Base-by-base conservation (phyloP, 2,113 vertebrate species). In the Ceyx cyanopectus region DNA sequence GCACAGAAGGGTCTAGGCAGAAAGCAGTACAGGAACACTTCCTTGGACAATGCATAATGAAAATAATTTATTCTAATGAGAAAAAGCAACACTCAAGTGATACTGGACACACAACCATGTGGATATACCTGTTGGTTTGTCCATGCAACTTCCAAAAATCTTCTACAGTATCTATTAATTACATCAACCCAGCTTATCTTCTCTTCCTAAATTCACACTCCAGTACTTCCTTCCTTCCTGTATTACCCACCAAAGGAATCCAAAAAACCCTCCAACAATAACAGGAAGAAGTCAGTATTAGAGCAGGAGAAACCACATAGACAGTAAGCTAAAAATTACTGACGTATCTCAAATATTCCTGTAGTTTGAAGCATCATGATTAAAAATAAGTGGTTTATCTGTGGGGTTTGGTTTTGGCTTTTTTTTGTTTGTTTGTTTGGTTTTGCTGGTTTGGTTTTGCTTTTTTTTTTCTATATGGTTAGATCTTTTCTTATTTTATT, bases 401-500 rank as follows among this genome's bases (percentile, higher is more conserved):
- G 16, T 15, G 37, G 37, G 37, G 37, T 37, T 37, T 37, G 37
- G 37, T 37, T 37, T 37, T 9, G 37, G 37, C 4, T 37, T 10
- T 37, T 10, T 37, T 37, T 37, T 37, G 21, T 27, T 20, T 53
- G 13, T 6, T 53, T 53, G 26, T 3, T 37, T 37, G 37, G 9
- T 37, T 37, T 37, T 37, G 37, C 37, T 37, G 37, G 37, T 37
- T 37, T 37, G 37, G 4, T 5, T 37, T 37, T 37, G 37, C 10
- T 37, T 37, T 37, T 15, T n/a, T n/a, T 18, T 84, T 81, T 66
- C 3, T 5, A 8, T 30, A 4, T 86, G 43, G 37, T 61, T 80
- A 53, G 60, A 76, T 19, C 24, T 43, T 85, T 79, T 92, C 65
- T 4, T 90, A 65, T 77, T 95, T 93, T 87, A 53, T 92, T 97